Percentiles rank a stretch among this genome's conserved stretches.
phyloP scores from a whole-genome alignment of 2,113 vertebrate genomes.

The Neolamprologus modestus region DNA sequence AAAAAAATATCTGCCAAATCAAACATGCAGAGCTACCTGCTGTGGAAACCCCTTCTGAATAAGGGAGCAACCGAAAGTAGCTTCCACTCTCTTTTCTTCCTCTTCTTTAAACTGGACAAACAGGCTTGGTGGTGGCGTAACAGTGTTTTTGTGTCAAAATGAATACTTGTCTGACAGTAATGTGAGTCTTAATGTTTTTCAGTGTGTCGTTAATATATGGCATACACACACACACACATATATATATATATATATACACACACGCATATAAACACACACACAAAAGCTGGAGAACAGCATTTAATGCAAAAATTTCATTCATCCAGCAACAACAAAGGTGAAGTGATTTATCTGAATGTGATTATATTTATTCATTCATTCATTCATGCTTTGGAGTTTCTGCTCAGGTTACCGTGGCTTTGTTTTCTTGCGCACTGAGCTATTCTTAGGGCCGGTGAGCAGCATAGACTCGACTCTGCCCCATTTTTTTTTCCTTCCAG shows the following conservation, averaged over 20 bases:
- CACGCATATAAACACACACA: background rate
- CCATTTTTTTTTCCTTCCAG: conserved; percentile 42
- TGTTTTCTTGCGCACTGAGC: conserved; percentile 54
- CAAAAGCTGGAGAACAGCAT: background rate
- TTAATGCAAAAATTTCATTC: background rate
- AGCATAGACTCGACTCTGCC: conserved; percentile 52
- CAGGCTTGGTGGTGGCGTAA: conserved; percentile 33
- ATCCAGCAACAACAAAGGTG: background rate
- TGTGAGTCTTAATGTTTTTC: background rate
- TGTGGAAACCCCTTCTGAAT: background rate
- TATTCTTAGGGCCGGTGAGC: conserved; percentile 62
- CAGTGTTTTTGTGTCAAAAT: background rate
- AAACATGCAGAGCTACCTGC: background rate
- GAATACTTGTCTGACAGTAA: background rate
- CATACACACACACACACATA: background rate
- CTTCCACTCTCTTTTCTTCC: conserved; percentile 29
- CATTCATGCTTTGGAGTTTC: conserved; percentile 39
- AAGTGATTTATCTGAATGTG: background rate
- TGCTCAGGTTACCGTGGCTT: conserved; percentile 46
- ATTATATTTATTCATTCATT: background rate
- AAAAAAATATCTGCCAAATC: background rate
- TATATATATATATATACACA: rapidly evolving
- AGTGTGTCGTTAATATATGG: background rate
- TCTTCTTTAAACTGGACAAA: conserved; percentile 49
- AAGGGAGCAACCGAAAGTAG: background rate